Conservation (phyloP, 2,113 vertebrate genomes). For the Oenanthe oenanthe region DNA sequence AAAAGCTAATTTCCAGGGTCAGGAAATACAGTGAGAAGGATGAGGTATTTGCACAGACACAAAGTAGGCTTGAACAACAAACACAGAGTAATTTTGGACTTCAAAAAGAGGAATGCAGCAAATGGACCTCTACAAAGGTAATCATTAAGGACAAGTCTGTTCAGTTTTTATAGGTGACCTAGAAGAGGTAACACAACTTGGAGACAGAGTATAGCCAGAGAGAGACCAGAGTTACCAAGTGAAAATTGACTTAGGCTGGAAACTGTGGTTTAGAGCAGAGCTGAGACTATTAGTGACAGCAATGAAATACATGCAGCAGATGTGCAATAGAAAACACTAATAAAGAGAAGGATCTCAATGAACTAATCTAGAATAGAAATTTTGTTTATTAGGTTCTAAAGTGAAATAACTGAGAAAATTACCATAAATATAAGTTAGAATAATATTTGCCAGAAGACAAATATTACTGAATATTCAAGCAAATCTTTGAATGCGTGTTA, state of each 20-base stretch:
- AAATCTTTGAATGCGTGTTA: background rate
- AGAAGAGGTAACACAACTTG: background rate
- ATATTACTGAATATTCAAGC: slow-evolving; percentile 50
- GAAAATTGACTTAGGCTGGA: background rate
- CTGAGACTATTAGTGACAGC: slow-evolving; percentile 1
- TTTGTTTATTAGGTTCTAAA: slow-evolving; percentile 41
- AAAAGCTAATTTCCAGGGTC: background rate
- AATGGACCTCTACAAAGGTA: background rate
- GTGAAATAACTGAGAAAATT: slow-evolving; percentile 45
- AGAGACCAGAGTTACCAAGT: background rate
- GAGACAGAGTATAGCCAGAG: background rate
- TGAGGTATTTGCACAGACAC: background rate
- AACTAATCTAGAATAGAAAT: slow-evolving; percentile 22
- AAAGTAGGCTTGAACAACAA: background rate
- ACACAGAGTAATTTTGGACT: background rate
- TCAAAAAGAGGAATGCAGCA: background rate
- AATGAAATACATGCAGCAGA: slow-evolving; percentile 22
- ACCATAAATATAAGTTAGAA: slow-evolving; percentile 52
- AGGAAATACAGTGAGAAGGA: background rate
- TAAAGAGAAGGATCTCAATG: slow-evolving; percentile 39
- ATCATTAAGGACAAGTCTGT: background rate
- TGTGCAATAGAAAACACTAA: slow-evolving; percentile 35
- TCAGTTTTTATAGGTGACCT: background rate
- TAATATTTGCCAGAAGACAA: slow-evolving; percentile 27
- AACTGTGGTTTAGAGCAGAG: background rate